A percentile compares a stretch with the other conserved stretches of the same genome.
Conservation (phyloP, 2,888 invertebrate genomes). For the Diarsia dahlii region DNA sequence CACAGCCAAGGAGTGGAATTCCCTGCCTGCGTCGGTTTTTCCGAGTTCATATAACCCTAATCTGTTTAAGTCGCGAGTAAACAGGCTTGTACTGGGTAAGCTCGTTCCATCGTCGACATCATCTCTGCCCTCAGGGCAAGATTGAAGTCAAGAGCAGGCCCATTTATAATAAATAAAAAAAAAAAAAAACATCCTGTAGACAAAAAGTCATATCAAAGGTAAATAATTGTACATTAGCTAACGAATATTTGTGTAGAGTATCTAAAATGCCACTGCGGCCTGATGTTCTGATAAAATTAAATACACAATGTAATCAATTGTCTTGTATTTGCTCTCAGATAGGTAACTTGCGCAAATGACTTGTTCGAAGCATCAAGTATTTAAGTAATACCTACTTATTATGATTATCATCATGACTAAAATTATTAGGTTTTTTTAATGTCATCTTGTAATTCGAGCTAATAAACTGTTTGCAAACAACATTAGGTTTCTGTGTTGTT, state of each 20-base stretch:
- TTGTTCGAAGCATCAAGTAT: slow-evolving; percentile 17
- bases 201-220: slow-evolving; percentile 71
- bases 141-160: too few species aligned
- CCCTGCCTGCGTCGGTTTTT: too few species aligned
- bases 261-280: slow-evolving; percentile 74
- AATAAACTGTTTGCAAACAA: neutral
- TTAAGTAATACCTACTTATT: slow-evolving; percentile 3
- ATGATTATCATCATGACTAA: slow-evolving; percentile 32
- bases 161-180: too few species aligned
- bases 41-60: too few species aligned
- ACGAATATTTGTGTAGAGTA: slow-evolving; percentile 75
- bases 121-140: too few species aligned
- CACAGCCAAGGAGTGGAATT: too few species aligned
- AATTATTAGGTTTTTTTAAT: neutral
- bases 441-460: neutral
- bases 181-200: too few species aligned
- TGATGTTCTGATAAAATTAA: slow-evolving; percentile 74
- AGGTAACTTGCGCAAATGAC: slow-evolving; percentile 58
- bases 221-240: slow-evolving; percentile 71
- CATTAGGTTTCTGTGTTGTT: neutral
- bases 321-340: slow-evolving; percentile 71
- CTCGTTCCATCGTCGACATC: too few species aligned
- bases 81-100: too few species aligned
- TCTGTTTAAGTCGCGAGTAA: too few species aligned
- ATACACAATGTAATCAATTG: slow-evolving; percentile 72